Evolutionary conservation across 2,797 vertebrate species (phyloP).

Genomic region (Diplodus puntazzo): DNA sequence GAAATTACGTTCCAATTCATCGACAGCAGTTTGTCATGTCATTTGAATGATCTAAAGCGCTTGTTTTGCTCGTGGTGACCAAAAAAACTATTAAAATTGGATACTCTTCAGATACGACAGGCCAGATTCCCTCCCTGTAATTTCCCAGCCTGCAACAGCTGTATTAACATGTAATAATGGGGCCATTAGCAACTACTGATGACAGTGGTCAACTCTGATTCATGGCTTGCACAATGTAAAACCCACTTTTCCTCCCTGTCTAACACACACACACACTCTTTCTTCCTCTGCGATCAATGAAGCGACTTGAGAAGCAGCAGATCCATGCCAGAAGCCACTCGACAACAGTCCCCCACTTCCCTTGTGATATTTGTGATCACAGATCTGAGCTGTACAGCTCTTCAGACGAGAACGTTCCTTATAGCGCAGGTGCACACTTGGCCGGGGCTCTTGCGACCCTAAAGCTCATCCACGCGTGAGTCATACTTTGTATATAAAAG

Average conservation of each 20-base stretch:
- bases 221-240: constrained; percentile 7
- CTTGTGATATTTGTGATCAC: constrained; percentile 28
- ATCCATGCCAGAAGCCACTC: not conserved
- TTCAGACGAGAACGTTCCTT: constrained; percentile 13
- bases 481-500: constrained; percentile 7
- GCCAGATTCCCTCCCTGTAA: not conserved
- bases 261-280: not conserved
- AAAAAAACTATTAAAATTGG: not conserved
- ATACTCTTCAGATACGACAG: not conserved
- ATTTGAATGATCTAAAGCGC: constrained; percentile 23
- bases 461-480: not conserved
- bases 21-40: constrained; percentile 9
- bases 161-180: constrained; percentile 48
- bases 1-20: constrained; percentile 18
- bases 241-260: not conserved
- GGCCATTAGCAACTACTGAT: constrained; percentile 40
- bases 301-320: not conserved
- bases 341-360: not conserved
- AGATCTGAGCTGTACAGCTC: constrained; percentile 27
- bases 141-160: not conserved
- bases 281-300: not conserved
- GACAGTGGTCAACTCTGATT: constrained; percentile 37
- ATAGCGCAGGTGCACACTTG: constrained; percentile 42
- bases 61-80: constrained; percentile 15
- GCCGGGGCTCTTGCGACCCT: constrained; percentile 12